phyloP scores from a whole-genome alignment of 2,113 vertebrate species.

The Aviceda subcristata region DNA sequence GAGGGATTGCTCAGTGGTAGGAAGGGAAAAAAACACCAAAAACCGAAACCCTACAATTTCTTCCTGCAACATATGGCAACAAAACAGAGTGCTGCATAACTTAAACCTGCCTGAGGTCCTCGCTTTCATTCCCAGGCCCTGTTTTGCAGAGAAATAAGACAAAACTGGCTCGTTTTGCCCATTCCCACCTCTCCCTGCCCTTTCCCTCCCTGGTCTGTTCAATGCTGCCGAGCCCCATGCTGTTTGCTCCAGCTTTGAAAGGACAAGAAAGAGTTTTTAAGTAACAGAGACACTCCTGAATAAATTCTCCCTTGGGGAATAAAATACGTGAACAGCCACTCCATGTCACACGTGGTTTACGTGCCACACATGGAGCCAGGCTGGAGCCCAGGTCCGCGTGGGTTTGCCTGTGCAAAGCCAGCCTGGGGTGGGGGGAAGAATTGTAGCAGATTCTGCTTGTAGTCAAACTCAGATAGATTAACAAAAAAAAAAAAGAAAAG shows the following conservation, averaged over 20 bases:
- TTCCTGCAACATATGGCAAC: not conserved
- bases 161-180: not conserved
- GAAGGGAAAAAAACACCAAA: not conserved
- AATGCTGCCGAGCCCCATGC: rapidly evolving
- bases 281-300: not conserved
- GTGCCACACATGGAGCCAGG: not conserved
- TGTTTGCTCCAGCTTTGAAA: not conserved
- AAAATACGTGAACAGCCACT: not conserved
- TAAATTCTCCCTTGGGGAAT: slow-evolving; percentile 24
- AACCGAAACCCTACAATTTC: not conserved
- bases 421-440: not conserved
- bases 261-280: slow-evolving; percentile 19
- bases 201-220: not conserved
- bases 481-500: not conserved
- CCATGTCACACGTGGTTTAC: not conserved
- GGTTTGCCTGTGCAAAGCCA: not conserved
- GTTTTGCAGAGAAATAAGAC: not conserved
- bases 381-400: rapidly evolving
- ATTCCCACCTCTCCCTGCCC: not conserved
- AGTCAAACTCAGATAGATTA: not conserved
- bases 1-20: not conserved
- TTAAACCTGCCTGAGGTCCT: not conserved
- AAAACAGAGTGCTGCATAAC: slow-evolving; percentile 3
- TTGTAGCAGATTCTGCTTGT: not conserved
- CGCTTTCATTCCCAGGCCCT: not conserved